Evolutionary conservation across 2,888 invertebrate species (phyloP).

Genomic region (Diadegma fenestrale): DNA sequence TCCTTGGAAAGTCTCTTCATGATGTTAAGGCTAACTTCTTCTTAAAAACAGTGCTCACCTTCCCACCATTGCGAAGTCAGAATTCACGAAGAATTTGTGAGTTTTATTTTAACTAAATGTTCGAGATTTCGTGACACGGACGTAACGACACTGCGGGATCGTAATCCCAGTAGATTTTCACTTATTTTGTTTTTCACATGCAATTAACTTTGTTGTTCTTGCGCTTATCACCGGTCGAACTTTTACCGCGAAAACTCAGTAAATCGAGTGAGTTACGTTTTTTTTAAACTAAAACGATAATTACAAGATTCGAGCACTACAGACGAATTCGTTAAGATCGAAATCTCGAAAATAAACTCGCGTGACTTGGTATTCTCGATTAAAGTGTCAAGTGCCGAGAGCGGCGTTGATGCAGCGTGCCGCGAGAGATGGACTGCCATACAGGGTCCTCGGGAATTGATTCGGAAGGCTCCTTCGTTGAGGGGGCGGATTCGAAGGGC

Average conservation of each 20-base stretch:
- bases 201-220: not conserved
- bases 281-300: not conserved
- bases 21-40: not conserved
- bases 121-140: not conserved
- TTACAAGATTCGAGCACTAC: not conserved
- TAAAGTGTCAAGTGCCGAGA: conserved; percentile 17
- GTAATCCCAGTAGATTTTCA: not conserved
- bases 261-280: not conserved
- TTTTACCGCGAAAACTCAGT: not conserved
- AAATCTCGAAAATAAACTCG: conserved; percentile 31
- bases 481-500: conserved; percentile 75
- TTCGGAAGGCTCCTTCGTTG: conserved; percentile 74
- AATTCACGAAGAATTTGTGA: not conserved
- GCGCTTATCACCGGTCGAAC: not conserved
- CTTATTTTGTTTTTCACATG: not conserved
- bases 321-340: not conserved
- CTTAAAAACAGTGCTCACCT: not conserved
- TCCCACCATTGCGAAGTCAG: not conserved
- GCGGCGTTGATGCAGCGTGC: conserved; percentile 54
- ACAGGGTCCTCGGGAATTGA: conserved; percentile 77
- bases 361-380: conserved; percentile 47
- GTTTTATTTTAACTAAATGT: not conserved
- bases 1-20: not conserved
- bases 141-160: not conserved
- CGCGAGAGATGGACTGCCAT: conserved; percentile 74